Conservation (phyloP, 2,888 invertebrate genomes). For the Pyrochroa serraticornis region DNA sequence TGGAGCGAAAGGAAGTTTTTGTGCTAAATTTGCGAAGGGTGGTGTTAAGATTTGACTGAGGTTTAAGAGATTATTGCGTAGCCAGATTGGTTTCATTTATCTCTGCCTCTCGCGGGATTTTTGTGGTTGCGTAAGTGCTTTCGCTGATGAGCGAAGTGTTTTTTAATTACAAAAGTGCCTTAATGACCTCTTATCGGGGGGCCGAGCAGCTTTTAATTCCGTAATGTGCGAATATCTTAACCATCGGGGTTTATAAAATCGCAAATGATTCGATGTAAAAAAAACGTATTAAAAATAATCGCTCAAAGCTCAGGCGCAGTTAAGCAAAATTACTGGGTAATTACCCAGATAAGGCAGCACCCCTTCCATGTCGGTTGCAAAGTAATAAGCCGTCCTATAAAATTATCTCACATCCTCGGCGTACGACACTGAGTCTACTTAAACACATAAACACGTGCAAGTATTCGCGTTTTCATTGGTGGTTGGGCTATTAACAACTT, state of each 20-base stretch:
- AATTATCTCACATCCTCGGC: constrained; percentile 16
- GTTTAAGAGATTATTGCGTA: too few relatives aligned
- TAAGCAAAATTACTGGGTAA: constrained; percentile 8
- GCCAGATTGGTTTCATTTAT: too few relatives aligned
- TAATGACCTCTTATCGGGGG: too few relatives aligned
- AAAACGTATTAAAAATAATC: constrained; percentile 10
- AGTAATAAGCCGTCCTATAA: constrained; percentile 14
- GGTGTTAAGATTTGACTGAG: too few relatives aligned
- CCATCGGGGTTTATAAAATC: background rate
- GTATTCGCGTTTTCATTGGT: constrained; percentile 29
- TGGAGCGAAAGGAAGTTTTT: too few relatives aligned
- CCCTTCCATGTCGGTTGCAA: constrained; percentile 2
- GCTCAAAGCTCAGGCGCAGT: background rate
- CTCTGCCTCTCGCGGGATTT: too few relatives aligned
- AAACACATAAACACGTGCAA: constrained; percentile 23
- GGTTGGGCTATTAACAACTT: constrained; percentile 32
- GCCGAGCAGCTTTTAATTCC: too few relatives aligned
- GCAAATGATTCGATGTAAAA: constrained; percentile 4
- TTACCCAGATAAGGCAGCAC: constrained; percentile 8
- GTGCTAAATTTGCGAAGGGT: too few relatives aligned
- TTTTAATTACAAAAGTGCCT: too few relatives aligned
- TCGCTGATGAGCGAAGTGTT: too few relatives aligned
- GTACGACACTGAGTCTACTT: constrained; percentile 7
- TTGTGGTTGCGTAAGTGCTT: too few relatives aligned
- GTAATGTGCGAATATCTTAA: background rate